Base-by-base conservation (phyloP, 2,113 vertebrate genomes). In the Marmota monax region DNA sequence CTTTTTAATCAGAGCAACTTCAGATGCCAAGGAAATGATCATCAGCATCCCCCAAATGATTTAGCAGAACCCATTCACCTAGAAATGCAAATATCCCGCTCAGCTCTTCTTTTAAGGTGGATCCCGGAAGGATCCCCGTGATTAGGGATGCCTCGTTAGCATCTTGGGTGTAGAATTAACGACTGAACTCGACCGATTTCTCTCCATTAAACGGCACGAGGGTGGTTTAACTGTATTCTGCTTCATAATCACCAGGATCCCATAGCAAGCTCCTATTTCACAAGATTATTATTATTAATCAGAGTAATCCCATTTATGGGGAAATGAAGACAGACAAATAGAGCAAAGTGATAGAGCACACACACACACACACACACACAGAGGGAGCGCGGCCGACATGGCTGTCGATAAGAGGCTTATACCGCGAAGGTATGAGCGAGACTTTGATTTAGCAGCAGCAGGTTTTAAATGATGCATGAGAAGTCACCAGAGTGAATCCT, bases 251-350 rank as follows among this genome's bases (percentile, higher is more conserved):
- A 88, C 56, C 48, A 89, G 86, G 85, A 83, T 88, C 56, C 61
- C 89, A 77, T 4, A 74, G 85, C 42, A 88, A 96, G n/a, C 22
- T 88, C 29, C 56, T 65, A 42, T 78, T 79, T 87, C 37, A 48
- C n/a, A 86, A 77, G 83, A 53, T 61, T 86, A 39, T 93, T 89
- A 96, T 88, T 92, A 96, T 87, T 97, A 96, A 95, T 84, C 84
- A 84, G 39, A 83, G n/a, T 77, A 93, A 96, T 45, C 63, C 78
- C 92, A 90, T 34, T 93, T 78, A 90, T 63, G 76, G 45, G 63
- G 90, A 96, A 84, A 72, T 76, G 87, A 63, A 92, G 72, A 87
- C 22, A 85, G 34, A 61, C 13, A 85, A 74, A 87, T 12, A 80
- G 27, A 90, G 42, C 82, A 91, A 90, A 91, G 32, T 12, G 53